These are phyloP conservation scores for Cebus imitator DNA, from an alignment of 2,113 vertebrate genomes.

Conservation along the genomic window DNA sequence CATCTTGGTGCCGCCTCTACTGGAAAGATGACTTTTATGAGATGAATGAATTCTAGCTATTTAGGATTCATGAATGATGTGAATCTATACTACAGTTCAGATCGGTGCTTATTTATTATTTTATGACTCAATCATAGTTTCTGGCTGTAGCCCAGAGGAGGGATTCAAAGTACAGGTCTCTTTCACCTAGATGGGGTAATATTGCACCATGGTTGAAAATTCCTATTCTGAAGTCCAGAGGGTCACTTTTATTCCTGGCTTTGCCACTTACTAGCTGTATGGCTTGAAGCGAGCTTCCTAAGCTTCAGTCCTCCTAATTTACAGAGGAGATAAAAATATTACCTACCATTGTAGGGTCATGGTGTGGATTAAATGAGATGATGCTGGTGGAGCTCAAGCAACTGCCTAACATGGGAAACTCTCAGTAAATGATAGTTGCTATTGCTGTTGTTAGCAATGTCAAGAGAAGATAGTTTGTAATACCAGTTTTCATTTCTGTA, in stretches of 20 bases:
- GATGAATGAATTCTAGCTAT: neutral
- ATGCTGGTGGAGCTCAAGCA: fast-evolving
- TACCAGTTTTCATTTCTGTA: neutral
- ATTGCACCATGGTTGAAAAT: fast-evolving
- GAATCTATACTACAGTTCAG: neutral
- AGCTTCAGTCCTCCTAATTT: neutral
- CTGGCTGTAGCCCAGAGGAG: neutral
- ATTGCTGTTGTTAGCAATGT: too few species aligned
- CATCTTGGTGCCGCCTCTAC: too few species aligned
- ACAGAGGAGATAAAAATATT: neutral
- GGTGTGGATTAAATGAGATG: neutral
- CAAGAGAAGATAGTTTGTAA: neutral
- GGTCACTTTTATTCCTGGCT: neutral
- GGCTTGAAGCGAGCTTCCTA: neutral
- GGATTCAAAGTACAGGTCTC: neutral
- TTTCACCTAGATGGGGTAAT: neutral
- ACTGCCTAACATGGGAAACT: neutral
- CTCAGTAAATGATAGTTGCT: too few species aligned
- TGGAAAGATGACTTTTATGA: neutral
- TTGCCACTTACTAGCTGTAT: neutral
- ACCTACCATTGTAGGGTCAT: neutral
- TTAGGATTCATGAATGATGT: neutral
- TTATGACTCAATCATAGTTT: slow-evolving; percentile 34
- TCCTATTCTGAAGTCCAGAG: neutral
- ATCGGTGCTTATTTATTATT: neutral